phyloP scores from a whole-genome alignment of 1,140 invertebrate genomes.

The Hyposmocoma kahamanoa region DNA sequence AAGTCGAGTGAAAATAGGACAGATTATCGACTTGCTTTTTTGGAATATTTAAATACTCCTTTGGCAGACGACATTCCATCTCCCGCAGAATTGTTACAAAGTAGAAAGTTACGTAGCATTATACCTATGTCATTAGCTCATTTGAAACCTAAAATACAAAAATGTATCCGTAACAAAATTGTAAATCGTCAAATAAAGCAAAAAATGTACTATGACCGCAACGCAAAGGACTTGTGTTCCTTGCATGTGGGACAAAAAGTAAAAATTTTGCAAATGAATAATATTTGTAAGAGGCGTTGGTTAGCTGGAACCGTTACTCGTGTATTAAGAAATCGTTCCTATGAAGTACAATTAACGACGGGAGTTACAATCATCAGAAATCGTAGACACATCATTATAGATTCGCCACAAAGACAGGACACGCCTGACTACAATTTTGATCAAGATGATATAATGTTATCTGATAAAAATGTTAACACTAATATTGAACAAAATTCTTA shows the following conservation, averaged over 20 bases:
- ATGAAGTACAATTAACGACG: not conserved
- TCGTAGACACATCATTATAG: constrained; percentile 5
- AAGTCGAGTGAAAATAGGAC: constrained; percentile 18
- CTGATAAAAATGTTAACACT: too few relatives aligned
- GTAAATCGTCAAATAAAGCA: not conserved
- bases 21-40: constrained; percentile 23
- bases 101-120: constrained; percentile 4
- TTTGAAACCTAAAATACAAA: constrained; percentile 6
- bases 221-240: not conserved
- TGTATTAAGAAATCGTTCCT: not conserved
- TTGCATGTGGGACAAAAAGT: constrained; percentile 5
- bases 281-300: not conserved
- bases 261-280: constrained; percentile 6
- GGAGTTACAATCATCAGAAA: constrained; percentile 5
- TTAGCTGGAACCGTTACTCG: not conserved
- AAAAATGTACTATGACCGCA: constrained; percentile 2
- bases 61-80: constrained; percentile 9
- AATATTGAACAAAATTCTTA: too few relatives aligned
- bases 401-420: not conserved
- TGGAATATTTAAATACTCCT: constrained; percentile 28
- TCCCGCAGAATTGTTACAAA: constrained; percentile 9
- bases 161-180: not conserved
- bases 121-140: not conserved
- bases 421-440: not conserved
- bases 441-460: constrained; percentile 8